phyloP scores from a whole-genome alignment of 2,888 invertebrate genomes.

The Podotricha telesiphe region DNA sequence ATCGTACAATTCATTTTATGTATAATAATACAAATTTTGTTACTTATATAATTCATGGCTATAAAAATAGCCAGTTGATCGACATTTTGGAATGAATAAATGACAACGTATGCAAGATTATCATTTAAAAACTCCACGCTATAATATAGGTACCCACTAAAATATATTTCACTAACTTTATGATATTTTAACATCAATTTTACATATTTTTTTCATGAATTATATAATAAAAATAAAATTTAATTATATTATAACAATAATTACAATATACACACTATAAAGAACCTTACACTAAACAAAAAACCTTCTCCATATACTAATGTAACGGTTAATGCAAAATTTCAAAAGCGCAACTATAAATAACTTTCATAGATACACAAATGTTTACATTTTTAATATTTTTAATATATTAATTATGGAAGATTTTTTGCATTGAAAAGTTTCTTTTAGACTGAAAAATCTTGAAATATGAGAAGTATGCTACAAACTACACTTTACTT shows the following conservation, averaged over 20 bases:
- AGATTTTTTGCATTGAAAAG: not conserved
- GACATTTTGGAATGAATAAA: not conserved
- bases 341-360: not conserved
- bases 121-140: not conserved
- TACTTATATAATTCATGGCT: not conserved
- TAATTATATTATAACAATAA: not conserved
- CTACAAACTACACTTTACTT: slow-evolving; percentile 54
- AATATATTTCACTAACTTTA: not conserved
- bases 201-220: not conserved
- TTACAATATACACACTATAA: not conserved
- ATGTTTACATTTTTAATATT: not conserved
- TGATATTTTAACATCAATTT: not conserved
- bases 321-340: not conserved
- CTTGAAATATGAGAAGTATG: not conserved
- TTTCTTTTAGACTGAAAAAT: not conserved
- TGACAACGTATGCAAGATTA: not conserved
- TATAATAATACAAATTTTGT: not conserved
- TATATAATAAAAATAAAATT: not conserved
- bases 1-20: not conserved
- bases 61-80: not conserved
- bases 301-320: not conserved
- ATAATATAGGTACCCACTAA: no score
- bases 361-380: not conserved
- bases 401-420: not conserved
- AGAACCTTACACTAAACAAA: not conserved